Percentiles rank a stretch among this genome's conserved stretches.
Conservation (phyloP, 2,888 invertebrate species). For the Drosophila flavopinicola region DNA sequence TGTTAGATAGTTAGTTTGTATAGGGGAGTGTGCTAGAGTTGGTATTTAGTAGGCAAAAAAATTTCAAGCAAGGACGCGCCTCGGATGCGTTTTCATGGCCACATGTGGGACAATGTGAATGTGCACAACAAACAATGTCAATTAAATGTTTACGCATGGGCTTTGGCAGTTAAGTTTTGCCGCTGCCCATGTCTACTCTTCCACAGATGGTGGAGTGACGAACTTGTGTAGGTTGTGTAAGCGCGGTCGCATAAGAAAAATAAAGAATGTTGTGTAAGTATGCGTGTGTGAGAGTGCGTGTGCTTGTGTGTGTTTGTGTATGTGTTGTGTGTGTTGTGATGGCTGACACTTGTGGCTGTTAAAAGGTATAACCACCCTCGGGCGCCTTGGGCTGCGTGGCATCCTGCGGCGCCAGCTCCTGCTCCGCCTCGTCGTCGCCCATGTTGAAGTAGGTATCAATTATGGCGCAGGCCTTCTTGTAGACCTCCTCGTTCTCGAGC, state of each 20-base stretch:
- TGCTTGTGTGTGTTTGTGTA: neutral
- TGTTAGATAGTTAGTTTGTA: neutral
- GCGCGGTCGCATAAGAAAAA: too few relatives aligned
- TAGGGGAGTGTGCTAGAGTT: too few relatives aligned
- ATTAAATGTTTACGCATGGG: neutral
- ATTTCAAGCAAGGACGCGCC: slow-evolving; percentile 23
- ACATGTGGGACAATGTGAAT: slow-evolving; percentile 27
- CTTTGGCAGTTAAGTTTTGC: too few relatives aligned
- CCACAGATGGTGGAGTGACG: slow-evolving; percentile 17
- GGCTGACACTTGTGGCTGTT: slow-evolving; percentile 36
- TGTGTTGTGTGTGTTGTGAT: slow-evolving; percentile 1
- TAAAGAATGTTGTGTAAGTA: too few relatives aligned
- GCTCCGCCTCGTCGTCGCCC: slow-evolving; percentile 74
- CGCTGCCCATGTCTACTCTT: too few relatives aligned
- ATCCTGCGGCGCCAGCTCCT: slow-evolving; percentile 81
- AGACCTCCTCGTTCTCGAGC: slow-evolving; percentile 93
- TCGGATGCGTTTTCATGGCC: slow-evolving; percentile 57
- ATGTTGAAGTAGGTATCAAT: slow-evolving; percentile 90
- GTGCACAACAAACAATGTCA: slow-evolving; percentile 9
- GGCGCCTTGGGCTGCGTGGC: slow-evolving; percentile 76
- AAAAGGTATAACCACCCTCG: slow-evolving; percentile 83
- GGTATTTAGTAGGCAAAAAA: neutral
- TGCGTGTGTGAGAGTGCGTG: neutral
- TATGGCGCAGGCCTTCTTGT: slow-evolving; percentile 90
- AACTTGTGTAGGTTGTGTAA: slow-evolving; percentile 8